Conservation (phyloP, 1,140 invertebrate genomes). For the Sarcophaga bullata region DNA sequence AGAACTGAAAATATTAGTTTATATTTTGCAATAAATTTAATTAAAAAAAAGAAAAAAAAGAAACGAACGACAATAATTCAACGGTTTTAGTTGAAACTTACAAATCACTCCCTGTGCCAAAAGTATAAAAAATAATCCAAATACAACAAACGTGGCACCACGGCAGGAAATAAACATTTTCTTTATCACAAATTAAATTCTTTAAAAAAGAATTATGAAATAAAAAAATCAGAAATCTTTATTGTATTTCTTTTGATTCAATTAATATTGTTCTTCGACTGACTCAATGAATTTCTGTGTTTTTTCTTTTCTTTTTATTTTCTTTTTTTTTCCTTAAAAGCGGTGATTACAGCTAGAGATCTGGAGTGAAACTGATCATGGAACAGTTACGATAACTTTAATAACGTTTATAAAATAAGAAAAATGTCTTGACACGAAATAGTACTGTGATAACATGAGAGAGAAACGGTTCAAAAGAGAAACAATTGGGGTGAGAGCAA, state of each 20-base stretch:
- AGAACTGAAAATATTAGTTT: too few species aligned
- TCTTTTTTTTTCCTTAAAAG: neutral
- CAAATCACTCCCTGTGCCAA: slow-evolving; percentile 34
- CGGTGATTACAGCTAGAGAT: neutral
- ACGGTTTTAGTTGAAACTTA: slow-evolving; percentile 23
- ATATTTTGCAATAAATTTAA: slow-evolving; percentile 3
- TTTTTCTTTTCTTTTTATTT: neutral
- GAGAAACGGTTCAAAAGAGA: neutral
- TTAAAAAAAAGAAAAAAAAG: neutral
- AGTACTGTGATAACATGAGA: slow-evolving; percentile 10
- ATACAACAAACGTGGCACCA: slow-evolving; percentile 19
- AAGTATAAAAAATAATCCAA: slow-evolving; percentile 41
- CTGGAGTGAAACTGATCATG: neutral
- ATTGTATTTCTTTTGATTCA: too few species aligned
- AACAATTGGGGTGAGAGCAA: neutral
- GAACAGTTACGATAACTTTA: slow-evolving; percentile 1
- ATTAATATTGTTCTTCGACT: too few species aligned
- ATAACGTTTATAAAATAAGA: neutral
- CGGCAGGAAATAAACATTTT: slow-evolving; percentile 41
- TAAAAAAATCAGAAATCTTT: too few species aligned
- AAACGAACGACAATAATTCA: too few species aligned
- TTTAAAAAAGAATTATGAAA: neutral
- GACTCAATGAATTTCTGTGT: too few species aligned
- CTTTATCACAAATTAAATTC: slow-evolving; percentile 36
- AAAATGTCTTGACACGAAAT: slow-evolving; percentile 20